Evolutionary conservation across 1,140 invertebrate genomes (phyloP).

Genomic region (Eumaeus atala): DNA sequence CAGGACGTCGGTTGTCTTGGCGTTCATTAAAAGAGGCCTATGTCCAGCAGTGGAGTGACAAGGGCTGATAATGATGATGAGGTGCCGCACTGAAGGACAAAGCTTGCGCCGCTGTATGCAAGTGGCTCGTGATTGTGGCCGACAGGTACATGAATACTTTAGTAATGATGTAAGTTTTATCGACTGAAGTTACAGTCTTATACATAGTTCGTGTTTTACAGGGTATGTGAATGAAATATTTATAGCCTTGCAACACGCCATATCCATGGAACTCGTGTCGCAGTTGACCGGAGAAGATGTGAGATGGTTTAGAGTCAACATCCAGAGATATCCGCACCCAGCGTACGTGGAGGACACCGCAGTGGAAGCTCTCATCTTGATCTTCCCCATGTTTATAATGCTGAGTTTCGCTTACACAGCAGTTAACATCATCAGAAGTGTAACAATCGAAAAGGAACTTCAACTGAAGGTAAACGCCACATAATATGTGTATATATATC

Average conservation of each 20-base stretch:
- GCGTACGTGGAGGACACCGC: conserved; percentile 81
- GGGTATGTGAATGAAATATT: conserved; percentile 83
- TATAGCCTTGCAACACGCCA: conserved; percentile 78
- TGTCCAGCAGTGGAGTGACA: no score
- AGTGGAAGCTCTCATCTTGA: conserved; percentile 76
- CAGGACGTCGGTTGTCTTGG: no score
- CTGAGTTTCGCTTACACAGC: conserved; percentile 85
- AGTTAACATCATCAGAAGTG: conserved; percentile 83
- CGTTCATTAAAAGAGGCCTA: no score
- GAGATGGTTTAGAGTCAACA: conserved; percentile 39
- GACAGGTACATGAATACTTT: no score
- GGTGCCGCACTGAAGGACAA: no score
- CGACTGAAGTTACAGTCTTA: background rate
- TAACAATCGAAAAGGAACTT: conserved; percentile 78
- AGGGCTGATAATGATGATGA: no score
- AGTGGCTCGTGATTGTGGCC: no score
- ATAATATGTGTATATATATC: no score
- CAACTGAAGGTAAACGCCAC: conserved; percentile 75
- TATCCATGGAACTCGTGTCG: conserved; percentile 76
- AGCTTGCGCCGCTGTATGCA: no score
- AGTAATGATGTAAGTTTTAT: no score
- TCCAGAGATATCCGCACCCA: conserved; percentile 86
- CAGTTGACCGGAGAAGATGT: conserved; percentile 58
- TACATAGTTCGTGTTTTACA: conserved; percentile 55
- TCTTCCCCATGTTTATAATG: conserved; percentile 85